Percentiles rank a stretch among this genome's conserved stretches.
Conservation (phyloP, 2,113 vertebrate genomes). For the Myotis brandtii region DNA sequence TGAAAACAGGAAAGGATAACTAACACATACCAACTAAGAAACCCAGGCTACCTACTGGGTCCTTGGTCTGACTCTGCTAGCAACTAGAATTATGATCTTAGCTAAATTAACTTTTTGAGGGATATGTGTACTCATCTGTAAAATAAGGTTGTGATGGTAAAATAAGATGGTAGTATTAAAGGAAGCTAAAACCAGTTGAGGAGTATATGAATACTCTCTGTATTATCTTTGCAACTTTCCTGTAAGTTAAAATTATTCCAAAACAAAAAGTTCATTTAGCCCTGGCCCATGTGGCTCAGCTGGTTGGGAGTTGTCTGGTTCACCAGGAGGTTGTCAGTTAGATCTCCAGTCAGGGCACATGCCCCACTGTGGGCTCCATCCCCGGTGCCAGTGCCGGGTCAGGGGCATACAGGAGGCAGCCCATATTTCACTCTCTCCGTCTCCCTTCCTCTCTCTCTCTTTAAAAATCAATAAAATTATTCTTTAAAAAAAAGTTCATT, state of each 20-base stretch:
- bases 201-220: neutral
- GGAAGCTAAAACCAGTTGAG: neutral
- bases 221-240: conserved; percentile 5
- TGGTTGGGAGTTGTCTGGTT: too few relatives aligned
- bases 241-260: conserved; percentile 51
- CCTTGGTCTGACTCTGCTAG: neutral
- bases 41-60: neutral
- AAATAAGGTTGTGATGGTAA: neutral
- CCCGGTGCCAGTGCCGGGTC: too few relatives aligned
- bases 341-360: too few relatives aligned
- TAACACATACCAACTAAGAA: neutral
- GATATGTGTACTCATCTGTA: neutral
- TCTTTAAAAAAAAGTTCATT: neutral
- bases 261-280: conserved; percentile 34
- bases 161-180: neutral
- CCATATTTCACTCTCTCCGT: too few relatives aligned
- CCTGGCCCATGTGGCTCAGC: too few relatives aligned
- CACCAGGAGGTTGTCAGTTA: too few relatives aligned
- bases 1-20: neutral
- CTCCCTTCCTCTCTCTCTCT: too few relatives aligned
- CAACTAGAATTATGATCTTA: neutral
- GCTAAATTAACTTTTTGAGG: neutral
- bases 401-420: too few relatives aligned
- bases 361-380: too few relatives aligned
- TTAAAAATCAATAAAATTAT: too few relatives aligned